Conservation (phyloP, 2,797 vertebrate genomes). For the Cuculus canorus region DNA sequence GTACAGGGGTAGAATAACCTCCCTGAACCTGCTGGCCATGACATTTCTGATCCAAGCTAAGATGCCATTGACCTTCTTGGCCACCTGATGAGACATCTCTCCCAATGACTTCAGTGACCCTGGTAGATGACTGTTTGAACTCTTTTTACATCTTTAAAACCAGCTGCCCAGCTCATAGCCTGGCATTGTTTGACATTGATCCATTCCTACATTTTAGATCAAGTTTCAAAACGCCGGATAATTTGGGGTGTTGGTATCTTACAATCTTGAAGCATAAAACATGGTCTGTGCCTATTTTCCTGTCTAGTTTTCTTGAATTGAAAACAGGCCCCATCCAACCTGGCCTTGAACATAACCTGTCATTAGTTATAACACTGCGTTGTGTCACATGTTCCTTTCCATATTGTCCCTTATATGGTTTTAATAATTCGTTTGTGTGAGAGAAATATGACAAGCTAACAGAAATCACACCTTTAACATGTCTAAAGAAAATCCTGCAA, state of each 20-base stretch:
- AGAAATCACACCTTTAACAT: accelerated
- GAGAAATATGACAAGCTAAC: not conserved
- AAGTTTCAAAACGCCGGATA: not conserved
- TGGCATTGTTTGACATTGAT: not conserved
- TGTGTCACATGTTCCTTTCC: not conserved
- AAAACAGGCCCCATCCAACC: too few species aligned
- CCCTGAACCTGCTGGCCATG: too few species aligned
- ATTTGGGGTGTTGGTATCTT: not conserved
- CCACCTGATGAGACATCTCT: not conserved
- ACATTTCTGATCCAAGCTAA: too few species aligned
- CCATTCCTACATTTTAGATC: not conserved
- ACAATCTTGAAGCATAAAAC: not conserved
- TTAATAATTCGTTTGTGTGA: not conserved
- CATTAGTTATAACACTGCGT: not conserved
- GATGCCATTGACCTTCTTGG: too few species aligned
- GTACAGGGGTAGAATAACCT: too few species aligned
- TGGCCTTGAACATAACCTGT: too few species aligned
- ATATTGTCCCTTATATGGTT: not conserved
- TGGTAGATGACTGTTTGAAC: not conserved
- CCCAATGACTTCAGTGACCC: not conserved
- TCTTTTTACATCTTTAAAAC: not conserved
- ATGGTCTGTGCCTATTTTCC: not conserved
- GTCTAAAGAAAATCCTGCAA: not conserved
- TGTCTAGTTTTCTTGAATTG: not conserved
- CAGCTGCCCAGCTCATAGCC: too few species aligned